Base-by-base conservation (phyloP, 2,113 vertebrate species). In the Hoplias malabaricus region DNA sequence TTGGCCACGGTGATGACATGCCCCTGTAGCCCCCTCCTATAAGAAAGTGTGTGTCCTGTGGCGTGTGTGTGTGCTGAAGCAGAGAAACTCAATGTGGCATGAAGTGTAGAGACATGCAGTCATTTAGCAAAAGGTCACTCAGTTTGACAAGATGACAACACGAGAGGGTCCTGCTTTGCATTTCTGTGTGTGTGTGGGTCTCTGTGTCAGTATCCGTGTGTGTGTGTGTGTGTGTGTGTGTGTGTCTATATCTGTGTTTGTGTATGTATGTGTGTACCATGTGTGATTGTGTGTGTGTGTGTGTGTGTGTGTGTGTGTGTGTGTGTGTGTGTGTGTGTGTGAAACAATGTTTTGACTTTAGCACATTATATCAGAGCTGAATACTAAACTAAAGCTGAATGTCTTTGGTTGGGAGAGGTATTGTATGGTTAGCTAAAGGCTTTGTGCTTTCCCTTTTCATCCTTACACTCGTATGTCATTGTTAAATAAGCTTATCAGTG, bases 381-480 rank as follows among this genome's bases (percentile, higher is more conserved):
- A 76, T 53, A 33, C 81, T 61, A 61, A 79, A 27, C 10, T 4
- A 81, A 48, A 72, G 42, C 12, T 25, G 33, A 73, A 72, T 25
- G n/a, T 33, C 63, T 76, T 68, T 27, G 57, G 81, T 79, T 50
- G 72, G 77, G 33, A 82, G 36, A 57, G 67, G 59, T 75, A 75
- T 76, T 72, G 59, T 76, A 40, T 76, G 53, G 59, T 79, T 72
- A 79, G 77, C 79, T 76, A 79, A 76, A 79, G 77, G 77, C 70
- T 71, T 78, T 78, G 70, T 8, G 73, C 82, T 80, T 80, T 83
- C 82, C 53, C 43, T 83, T 80, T 80, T 57, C 73, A 83, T 83
- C 73, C 75, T 66, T 73, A 68, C 78, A 83, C 73, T 73, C 75
- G 80, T 83, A 83, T 75, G 70, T 83, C 82, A 83, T 83, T 75